Base-by-base conservation (phyloP, 1,140 invertebrate species). In the roundworm (Caenorhabditis elegans) region DNA sequence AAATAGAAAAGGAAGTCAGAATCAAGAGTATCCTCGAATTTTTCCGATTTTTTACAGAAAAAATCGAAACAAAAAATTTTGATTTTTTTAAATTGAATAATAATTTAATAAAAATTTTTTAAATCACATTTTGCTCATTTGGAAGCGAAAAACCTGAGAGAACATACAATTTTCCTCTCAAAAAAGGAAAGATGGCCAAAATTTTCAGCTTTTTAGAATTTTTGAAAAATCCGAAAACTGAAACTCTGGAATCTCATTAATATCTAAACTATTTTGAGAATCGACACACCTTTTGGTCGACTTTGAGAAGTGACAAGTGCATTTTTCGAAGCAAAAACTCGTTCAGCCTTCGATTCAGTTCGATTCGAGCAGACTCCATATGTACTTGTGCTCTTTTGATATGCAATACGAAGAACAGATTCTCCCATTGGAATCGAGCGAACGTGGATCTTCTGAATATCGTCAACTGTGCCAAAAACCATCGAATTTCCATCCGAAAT, bases 401-500 rank as follows among this genome's bases (percentile, higher is more conserved):
- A 79, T 24, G 85, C 86, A 65, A 90, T 53, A 22, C 88, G 83
- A 87, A 95, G 92, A 0, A 96, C 96, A 1, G 96, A 95, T 92
- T 99, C 97, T 10, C 95, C 94, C 0, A 99, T 90, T 0, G 95
- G 95, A 31, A 99, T 95, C 1, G 96, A 98, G 3, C 81, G 76
- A 47, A 88, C 87, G 76, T 88, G 87, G 19, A 88, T 47, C 55
- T 88, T 88, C 65, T 88, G 88, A 47, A 88, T 88, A 47, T 88
- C 87, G 70, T 89, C 87, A 86, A 99, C 98, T 0, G 96, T 98
- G 43, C 98, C 97, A 88, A 99, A 95, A 0, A 96, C 96, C 0
- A 99, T 93, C 0, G 94, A 94, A 86, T 93, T 94, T 87, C 98
- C 96, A 26, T 95, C 98, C 0, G 96, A 94, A 77, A 99, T 90